Conservation (phyloP, 2,113 vertebrate species). For the Leptobrachium leishanense region DNA sequence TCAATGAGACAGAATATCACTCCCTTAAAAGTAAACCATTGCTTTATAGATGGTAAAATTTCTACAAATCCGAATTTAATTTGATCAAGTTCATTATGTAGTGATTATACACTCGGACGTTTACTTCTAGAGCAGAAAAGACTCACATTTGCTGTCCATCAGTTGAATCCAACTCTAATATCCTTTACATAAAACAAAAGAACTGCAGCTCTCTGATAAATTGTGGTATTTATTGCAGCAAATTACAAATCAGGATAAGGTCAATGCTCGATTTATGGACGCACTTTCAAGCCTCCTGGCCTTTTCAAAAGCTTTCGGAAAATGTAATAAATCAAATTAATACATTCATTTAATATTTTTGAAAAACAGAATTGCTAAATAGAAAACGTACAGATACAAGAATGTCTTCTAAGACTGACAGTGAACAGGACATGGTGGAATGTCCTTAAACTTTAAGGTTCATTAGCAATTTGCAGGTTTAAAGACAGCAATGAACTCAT, state of each 20-base stretch:
- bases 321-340: neutral
- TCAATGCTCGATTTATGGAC: neutral
- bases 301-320: neutral
- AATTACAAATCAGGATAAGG: neutral
- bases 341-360: neutral
- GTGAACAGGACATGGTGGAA: neutral
- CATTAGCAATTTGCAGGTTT: neutral
- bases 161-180: too few relatives aligned
- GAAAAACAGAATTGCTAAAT: neutral
- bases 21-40: too few relatives aligned
- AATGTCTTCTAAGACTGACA: neutral
- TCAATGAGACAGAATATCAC: too few relatives aligned
- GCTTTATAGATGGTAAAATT: too few relatives aligned
- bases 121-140: too few relatives aligned
- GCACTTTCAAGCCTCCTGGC: neutral
- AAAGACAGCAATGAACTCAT: neutral
- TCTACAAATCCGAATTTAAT: too few relatives aligned
- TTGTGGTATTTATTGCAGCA: neutral
- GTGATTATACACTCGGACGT: too few relatives aligned
- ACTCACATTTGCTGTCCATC: too few relatives aligned
- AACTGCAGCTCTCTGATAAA: neutral
- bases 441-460: neutral
- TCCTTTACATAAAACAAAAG: too few relatives aligned
- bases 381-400: neutral
- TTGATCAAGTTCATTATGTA: too few relatives aligned